These are phyloP conservation scores for Camponotus pennsylvanicus DNA, from an alignment of 1,140 invertebrate genomes.

Conservation along the genomic window DNA sequence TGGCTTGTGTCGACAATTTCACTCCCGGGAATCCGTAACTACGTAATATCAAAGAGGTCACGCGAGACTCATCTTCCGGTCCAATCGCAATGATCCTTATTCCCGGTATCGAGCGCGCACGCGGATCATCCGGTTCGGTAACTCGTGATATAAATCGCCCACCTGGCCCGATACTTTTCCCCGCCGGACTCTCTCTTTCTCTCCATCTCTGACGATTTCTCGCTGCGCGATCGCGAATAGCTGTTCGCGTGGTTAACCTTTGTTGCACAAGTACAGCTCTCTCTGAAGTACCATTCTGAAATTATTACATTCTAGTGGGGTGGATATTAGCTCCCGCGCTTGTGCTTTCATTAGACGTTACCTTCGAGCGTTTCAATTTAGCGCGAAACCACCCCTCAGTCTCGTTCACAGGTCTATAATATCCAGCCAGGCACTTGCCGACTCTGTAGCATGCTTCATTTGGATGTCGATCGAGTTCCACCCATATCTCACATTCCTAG, in stretches of 20 bases:
- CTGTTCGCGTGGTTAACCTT: slow-evolving; percentile 78
- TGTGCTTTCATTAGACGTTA: slow-evolving; percentile 86
- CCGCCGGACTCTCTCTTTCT: not conserved
- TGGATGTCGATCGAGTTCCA: slow-evolving; percentile 80
- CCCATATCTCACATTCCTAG: slow-evolving; percentile 83
- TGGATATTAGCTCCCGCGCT: slow-evolving; percentile 82
- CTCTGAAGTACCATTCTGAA: slow-evolving; percentile 83
- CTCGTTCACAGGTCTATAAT: slow-evolving; percentile 83
- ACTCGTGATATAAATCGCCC: slow-evolving; percentile 69
- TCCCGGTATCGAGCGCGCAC: not conserved
- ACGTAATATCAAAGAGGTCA: slow-evolving; percentile 1
- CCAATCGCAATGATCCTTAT: slow-evolving; percentile 43
- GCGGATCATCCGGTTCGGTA: slow-evolving; percentile 50
- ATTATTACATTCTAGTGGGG: slow-evolving; percentile 85
- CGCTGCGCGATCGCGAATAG: slow-evolving; percentile 67
- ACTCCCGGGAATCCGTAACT: not conserved
- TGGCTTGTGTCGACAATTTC: not conserved
- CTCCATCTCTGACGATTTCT: slow-evolving; percentile 38
- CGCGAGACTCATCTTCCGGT: slow-evolving; percentile 13
- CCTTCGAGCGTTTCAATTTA: slow-evolving; percentile 85
- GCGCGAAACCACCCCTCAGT: slow-evolving; percentile 78
- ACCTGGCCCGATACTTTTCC: slow-evolving; percentile 54
- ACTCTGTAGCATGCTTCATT: slow-evolving; percentile 83
- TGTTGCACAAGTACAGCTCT: slow-evolving; percentile 75
- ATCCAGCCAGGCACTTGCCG: slow-evolving; percentile 80